These are phyloP conservation scores for Hyppa rectilinea DNA, from an alignment of 2,888 invertebrate species.

Conservation along the genomic window DNA sequence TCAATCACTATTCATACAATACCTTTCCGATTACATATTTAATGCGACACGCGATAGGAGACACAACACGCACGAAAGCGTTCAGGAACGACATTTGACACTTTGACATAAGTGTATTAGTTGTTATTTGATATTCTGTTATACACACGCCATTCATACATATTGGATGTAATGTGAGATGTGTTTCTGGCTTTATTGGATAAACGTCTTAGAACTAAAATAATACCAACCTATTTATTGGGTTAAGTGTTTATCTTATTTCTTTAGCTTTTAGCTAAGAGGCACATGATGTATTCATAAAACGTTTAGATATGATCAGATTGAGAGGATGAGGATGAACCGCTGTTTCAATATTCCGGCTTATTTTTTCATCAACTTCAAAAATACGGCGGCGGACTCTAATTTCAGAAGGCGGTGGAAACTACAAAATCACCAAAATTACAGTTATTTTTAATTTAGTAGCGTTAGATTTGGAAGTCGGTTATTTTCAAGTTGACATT, in stretches of 20 bases:
- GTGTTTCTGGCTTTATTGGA: constrained; percentile 9
- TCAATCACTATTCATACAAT: constrained; percentile 1
- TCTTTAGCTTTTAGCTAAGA: constrained; percentile 20
- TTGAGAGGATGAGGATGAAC: neutral
- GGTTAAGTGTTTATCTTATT: constrained; percentile 7
- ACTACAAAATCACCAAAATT: no score
- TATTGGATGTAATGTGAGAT: constrained; percentile 8
- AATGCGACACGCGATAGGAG: neutral
- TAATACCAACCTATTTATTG: neutral
- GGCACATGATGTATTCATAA: neutral
- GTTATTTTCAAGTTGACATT: no score
- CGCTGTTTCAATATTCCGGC: neutral
- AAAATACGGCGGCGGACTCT: no score
- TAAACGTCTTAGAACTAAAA: neutral
- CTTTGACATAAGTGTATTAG: constrained; percentile 40
- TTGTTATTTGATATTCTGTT: constrained; percentile 29
- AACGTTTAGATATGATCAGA: neutral
- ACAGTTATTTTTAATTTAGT: no score
- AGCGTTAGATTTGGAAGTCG: no score
- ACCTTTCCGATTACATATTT: constrained; percentile 40
- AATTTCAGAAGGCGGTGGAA: no score
- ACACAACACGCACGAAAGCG: neutral
- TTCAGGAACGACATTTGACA: constrained; percentile 23
- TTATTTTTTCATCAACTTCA: no score
- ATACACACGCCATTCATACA: constrained; percentile 23